Percentiles rank a stretch among this genome's conserved stretches.
Conservation (phyloP, 2,888 invertebrate species). For the Aporophyla lueneburgensis region DNA sequence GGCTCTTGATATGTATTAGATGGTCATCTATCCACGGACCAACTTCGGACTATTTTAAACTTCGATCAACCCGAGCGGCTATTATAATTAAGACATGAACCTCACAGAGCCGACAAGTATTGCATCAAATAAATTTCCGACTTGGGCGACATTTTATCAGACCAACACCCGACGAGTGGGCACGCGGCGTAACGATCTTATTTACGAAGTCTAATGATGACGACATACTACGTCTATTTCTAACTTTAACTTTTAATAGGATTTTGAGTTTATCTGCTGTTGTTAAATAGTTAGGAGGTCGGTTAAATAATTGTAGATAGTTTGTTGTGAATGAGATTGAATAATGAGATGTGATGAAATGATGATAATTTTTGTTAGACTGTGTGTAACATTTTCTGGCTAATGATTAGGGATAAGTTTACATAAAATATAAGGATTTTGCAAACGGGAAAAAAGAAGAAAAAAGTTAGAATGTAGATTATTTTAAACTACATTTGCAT, state of each 20-base stretch:
- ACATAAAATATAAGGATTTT: neutral
- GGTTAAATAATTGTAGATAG: constrained; percentile 6
- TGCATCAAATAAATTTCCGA: neutral
- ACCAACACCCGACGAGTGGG: neutral
- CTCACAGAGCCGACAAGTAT: neutral
- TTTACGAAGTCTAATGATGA: constrained; percentile 71
- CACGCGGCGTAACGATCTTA: constrained; percentile 30
- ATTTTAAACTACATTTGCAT: neutral
- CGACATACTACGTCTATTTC: constrained; percentile 62
- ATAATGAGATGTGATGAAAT: no score
- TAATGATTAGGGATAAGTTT: neutral
- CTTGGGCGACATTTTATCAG: neutral
- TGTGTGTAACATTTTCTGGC: neutral
- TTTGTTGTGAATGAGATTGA: neutral
- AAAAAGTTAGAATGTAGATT: neutral
- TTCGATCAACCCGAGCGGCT: no score
- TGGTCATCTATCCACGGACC: no score
- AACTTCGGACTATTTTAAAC: no score
- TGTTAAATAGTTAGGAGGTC: constrained; percentile 19
- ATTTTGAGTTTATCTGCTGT: neutral
- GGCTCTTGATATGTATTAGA: no score
- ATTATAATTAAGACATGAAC: no score
- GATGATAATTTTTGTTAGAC: no score
- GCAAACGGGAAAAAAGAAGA: neutral
- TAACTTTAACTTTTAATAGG: constrained; percentile 64